Evolutionary conservation across 2,888 invertebrate genomes (phyloP).

Genomic region (Drosophila robusta): DNA sequence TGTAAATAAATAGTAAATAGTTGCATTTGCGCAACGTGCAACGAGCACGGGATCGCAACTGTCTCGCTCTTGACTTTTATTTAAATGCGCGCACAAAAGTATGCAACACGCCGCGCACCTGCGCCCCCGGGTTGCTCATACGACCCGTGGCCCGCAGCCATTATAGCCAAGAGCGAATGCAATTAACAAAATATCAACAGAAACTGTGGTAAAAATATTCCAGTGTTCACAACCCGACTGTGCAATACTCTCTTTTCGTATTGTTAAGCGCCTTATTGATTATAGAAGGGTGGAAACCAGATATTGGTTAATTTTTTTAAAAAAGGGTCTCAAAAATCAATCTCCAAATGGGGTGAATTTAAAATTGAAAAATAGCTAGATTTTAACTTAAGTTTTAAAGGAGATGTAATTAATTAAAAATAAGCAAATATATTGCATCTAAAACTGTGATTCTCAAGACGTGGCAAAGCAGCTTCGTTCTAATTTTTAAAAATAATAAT

Average conservation of each 20-base stretch:
- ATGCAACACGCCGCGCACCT: conserved; percentile 32
- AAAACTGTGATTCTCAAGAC: no score
- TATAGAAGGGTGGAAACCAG: neutral
- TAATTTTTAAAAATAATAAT: no score
- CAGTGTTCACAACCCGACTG: neutral
- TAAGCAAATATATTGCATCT: no score
- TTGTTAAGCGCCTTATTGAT: neutral
- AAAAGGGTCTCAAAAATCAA: no score
- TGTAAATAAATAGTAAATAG: conserved; percentile 64
- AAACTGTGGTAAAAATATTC: neutral
- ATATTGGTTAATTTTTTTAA: neutral
- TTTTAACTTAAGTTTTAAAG: no score
- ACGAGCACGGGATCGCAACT: conserved; percentile 8
- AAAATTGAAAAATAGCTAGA: no score
- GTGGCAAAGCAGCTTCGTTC: no score
- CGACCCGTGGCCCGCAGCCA: neutral
- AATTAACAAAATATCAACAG: conserved; percentile 11
- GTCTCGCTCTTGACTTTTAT: conserved; percentile 14
- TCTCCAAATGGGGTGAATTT: no score
- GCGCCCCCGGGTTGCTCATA: neutral
- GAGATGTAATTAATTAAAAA: no score
- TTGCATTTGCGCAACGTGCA: conserved; percentile 45
- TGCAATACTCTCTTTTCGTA: neutral
- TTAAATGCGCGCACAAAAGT: conserved; percentile 47
- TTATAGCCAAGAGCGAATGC: neutral